Base-by-base conservation (phyloP, 2,113 vertebrate genomes). In the Dasyprocta punctata region DNA sequence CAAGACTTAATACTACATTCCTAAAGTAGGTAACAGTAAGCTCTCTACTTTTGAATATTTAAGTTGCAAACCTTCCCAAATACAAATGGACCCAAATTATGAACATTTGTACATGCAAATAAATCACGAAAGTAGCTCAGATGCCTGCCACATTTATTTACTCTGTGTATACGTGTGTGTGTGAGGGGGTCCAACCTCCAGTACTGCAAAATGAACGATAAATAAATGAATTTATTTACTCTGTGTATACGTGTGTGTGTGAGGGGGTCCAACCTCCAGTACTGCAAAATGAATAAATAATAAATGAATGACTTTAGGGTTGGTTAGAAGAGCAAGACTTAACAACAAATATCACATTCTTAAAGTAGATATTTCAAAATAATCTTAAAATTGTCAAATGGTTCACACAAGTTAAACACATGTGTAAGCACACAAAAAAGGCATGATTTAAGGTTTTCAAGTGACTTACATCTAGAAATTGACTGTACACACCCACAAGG, bases 361-460 rank as follows among this genome's bases (percentile, higher is more conserved):
- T 95, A 88, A 73, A 93, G 49, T 78, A 95, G 41, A 3, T 86
- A 90, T 75, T 94, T 95, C 71, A 89, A 96, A 95, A 38, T 89
- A 90, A 84, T 96, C 52, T 94, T 83, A 93, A 97, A 92, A 71
- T n/a, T 77, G 19, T 90, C 75, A 93, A 93, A 88, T 67, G 12
- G 36, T 92, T 96, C 92, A 77, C 12, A 80, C 49, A 92, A 65
- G 33, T 63, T 41, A 93, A 78, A 95, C 11, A 85, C 6, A 81
- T 17, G 49, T 87, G 44, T 8, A 63, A 81, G 12, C 11, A 61
- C 19, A 89, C 36, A 73, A 52, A 75, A 71, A 33, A 38, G 36
- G 3, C 52, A 88, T 38, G 7, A 95, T 44, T 86, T 93, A 88
- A 93, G 88, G 69, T 63, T 41, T 85, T 58, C 65, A 84, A 92